Base-by-base conservation (phyloP, 2,888 invertebrate genomes). In the Lamellibrachia columna region DNA sequence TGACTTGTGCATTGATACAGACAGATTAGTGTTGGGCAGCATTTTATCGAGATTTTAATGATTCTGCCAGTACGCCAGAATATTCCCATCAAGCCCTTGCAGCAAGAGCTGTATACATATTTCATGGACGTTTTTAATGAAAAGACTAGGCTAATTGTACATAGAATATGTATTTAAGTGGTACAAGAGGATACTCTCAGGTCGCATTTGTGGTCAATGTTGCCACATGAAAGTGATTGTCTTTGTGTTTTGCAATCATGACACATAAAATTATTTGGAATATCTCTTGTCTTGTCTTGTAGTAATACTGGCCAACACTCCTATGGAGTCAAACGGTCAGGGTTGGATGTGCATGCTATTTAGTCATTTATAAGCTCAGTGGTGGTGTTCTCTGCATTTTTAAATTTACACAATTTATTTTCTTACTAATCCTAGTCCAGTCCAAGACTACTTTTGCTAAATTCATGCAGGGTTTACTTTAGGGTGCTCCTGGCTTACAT, bases 201-300 rank as follows among this genome's bases (percentile, higher is more conserved):
- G 75, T 75, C 75, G 22, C 75, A 75, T 6, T 75, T 6, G 15
- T 75, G 75, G 75, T 75, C 22, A 22, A 15, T 75, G 75, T 75
- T 75, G 75, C 75, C 75, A 75, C 22, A 75, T 75, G 75, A 75
- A 75, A 75, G 75, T 75, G 75, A 15, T 6, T 6, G 22, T 75
- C 15, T 75, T 75, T 75, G 75, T 75, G 75, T 75, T 75, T 75
- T 75, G 75, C 75, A 75, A 75, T 75, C 75, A 75, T 75, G 75
- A 75, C 75, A 75, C n/a, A n/a, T 75, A 75, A 75, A 75, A 75
- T 75, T 75, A 75, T 75, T 75, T 75, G 75, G 75, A 75, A 75
- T 75, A 22, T 75, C 22, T 58, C 58, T 58, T 8, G n/a, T n/a
- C n/a, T n/a, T n/a, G n/a, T n/a, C n/a, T n/a, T n/a, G n/a, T n/a